Percentiles rank a stretch among this genome's conserved stretches.
Evolutionary conservation across 2,888 invertebrate species (phyloP).

Genomic region (Vesta saturnalis): DNA sequence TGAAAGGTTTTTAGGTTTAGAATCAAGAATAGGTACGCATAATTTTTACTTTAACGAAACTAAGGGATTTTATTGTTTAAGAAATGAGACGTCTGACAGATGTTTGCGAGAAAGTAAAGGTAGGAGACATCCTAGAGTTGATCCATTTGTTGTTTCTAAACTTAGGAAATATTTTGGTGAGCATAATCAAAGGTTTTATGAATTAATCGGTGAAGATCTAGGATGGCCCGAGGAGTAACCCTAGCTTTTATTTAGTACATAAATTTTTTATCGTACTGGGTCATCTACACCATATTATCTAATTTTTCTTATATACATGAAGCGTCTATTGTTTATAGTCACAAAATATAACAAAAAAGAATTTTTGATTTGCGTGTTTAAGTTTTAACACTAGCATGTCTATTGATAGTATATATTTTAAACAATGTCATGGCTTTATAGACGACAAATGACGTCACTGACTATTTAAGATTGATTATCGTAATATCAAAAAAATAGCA

Average conservation of each 20-base stretch:
- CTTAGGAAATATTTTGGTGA: slow-evolving; percentile 88
- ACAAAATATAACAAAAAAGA: too few relatives aligned
- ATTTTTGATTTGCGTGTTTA: neutral
- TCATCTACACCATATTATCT: neutral
- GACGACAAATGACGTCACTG: too few relatives aligned
- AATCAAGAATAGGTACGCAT: slow-evolving; percentile 76
- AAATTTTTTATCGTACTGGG: slow-evolving; percentile 23
- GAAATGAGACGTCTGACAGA: slow-evolving; percentile 85
- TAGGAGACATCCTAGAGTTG: slow-evolving; percentile 84
- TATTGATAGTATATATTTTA: neutral
- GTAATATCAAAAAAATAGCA: neutral
- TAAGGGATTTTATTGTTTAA: slow-evolving; percentile 94
- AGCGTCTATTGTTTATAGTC: too few relatives aligned
- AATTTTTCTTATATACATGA: neutral
- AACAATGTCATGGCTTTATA: neutral
- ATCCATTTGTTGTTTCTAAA: slow-evolving; percentile 80
- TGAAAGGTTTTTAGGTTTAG: slow-evolving; percentile 85
- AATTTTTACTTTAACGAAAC: slow-evolving; percentile 98
- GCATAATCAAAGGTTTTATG: slow-evolving; percentile 92
- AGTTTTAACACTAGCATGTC: neutral
- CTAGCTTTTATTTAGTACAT: slow-evolving; percentile 34
- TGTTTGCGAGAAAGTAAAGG: slow-evolving; percentile 87
- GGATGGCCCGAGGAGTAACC: slow-evolving; percentile 91
- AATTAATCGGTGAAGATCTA: slow-evolving; percentile 90
- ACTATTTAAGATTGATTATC: neutral